Evolutionary conservation across 2,888 invertebrate genomes (phyloP).

Genomic region (Adelognathus sp.): DNA sequence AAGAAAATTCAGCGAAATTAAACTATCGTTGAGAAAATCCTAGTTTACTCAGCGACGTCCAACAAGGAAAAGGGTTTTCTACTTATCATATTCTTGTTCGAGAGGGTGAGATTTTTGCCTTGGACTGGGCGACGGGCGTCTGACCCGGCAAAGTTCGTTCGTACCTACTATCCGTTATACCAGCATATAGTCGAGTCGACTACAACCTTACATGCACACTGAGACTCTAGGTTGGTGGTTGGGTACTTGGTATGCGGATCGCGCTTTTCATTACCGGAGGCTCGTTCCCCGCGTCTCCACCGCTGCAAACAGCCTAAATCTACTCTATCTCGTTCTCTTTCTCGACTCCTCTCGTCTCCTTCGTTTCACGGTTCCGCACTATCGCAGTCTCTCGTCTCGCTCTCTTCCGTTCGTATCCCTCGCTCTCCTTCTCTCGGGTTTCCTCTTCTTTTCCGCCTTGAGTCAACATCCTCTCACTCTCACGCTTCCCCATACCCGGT

Average conservation of each 20-base stretch:
- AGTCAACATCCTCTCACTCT: conserved; percentile 59
- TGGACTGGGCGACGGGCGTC: conserved; percentile 52
- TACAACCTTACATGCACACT: conserved; percentile 55
- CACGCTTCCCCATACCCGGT: conserved; percentile 57
- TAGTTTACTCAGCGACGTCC: conserved; percentile 16
- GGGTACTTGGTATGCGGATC: conserved; percentile 84
- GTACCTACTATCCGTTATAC: conserved; percentile 70
- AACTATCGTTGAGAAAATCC: too few species aligned
- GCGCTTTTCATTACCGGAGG: conserved; percentile 85
- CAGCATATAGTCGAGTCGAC: conserved; percentile 38
- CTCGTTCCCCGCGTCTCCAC: conserved; percentile 76
- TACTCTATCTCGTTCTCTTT: conserved; percentile 70
- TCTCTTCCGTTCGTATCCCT: conserved; percentile 36
- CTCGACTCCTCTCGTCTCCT: conserved; percentile 62
- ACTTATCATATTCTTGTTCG: conserved; percentile 38
- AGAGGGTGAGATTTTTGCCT: conserved; percentile 36
- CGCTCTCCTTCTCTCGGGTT: conserved; percentile 35
- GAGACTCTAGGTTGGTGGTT: conserved; percentile 70
- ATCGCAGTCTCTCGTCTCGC: conserved; percentile 35
- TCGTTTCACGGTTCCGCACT: conserved; percentile 47
- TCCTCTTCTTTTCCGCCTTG: conserved; percentile 50
- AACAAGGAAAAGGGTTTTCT: conserved; percentile 35
- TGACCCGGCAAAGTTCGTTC: conserved; percentile 67
- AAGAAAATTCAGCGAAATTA: too few species aligned
- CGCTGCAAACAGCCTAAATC: conserved; percentile 81